Evolutionary conservation across 53 echinoderm and acorn worm genomes (phyloP).

Genomic region (Luidia sarsii): DNA sequence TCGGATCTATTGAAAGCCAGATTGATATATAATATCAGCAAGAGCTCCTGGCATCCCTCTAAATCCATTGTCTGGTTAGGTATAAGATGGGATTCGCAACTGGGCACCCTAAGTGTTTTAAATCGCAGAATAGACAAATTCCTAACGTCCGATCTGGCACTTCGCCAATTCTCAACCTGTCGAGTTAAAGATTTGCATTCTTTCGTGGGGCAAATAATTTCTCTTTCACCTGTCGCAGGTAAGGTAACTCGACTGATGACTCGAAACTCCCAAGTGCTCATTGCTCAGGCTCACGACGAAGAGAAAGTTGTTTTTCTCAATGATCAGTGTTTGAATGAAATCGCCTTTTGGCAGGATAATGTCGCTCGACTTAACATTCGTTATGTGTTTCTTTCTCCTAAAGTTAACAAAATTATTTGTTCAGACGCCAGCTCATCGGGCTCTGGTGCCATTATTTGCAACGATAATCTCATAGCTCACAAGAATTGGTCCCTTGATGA

Average conservation of each 20-base stretch:
- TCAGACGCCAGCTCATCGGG: neutral
- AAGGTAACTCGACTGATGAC: neutral
- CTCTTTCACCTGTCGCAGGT: too few species aligned
- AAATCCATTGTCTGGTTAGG: neutral
- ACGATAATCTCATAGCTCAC: too few species aligned
- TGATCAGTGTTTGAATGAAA: neutral
- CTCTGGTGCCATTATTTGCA: constrained; percentile 23
- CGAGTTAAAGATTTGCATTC: too few species aligned
- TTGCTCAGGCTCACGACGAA: too few species aligned
- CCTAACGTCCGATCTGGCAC: neutral
- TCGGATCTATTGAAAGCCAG: neutral
- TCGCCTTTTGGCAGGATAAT: too few species aligned
- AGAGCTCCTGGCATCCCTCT: neutral
- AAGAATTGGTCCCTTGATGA: neutral
- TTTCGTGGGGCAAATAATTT: too few species aligned
- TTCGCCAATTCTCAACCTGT: too few species aligned
- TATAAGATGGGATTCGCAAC: neutral
- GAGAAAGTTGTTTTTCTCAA: neutral
- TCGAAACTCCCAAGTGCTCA: neutral
- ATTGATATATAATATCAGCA: neutral
- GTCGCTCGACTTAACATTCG: too few species aligned
- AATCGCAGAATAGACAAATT: neutral
- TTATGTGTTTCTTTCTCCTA: too few species aligned
- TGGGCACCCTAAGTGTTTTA: neutral
- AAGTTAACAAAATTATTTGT: neutral